Conservation (phyloP, 1,140 invertebrate species). For the Drosophila busckii region DNA sequence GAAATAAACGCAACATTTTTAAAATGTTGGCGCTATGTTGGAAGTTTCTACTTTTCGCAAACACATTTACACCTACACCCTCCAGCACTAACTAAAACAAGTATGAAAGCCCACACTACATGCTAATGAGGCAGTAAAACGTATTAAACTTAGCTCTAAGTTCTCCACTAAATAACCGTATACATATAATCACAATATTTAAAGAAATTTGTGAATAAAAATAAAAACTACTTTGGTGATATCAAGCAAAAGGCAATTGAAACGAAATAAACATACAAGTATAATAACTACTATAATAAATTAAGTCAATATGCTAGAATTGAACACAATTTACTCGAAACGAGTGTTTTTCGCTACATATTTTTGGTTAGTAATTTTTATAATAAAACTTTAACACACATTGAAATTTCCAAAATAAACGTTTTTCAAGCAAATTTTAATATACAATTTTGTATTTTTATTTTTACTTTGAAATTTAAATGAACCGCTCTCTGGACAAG, state of each 20-base stretch:
- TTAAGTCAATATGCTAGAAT: slow-evolving; percentile 31
- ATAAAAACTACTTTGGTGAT: slow-evolving; percentile 66
- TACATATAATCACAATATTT: slow-evolving; percentile 26
- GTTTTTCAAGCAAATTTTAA: slow-evolving; percentile 51
- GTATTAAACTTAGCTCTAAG: slow-evolving; percentile 53
- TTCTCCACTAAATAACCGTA: slow-evolving; percentile 37
- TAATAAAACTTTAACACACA: slow-evolving; percentile 43
- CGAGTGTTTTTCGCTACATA: slow-evolving; percentile 48
- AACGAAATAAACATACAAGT: slow-evolving; percentile 61
- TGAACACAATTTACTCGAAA: slow-evolving; percentile 3
- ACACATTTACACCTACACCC: slow-evolving; percentile 25
- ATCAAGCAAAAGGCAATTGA: slow-evolving; percentile 75
- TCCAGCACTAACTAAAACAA: slow-evolving; percentile 52
- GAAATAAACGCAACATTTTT: slow-evolving; percentile 57
- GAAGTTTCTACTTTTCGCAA: too few relatives aligned
- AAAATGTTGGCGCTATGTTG: too few relatives aligned
- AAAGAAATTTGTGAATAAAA: slow-evolving; percentile 43
- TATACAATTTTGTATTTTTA: not conserved
- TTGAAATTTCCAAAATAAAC: slow-evolving; percentile 62
- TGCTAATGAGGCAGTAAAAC: slow-evolving; percentile 69
- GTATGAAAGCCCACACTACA: slow-evolving; percentile 42
- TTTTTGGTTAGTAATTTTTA: slow-evolving; percentile 41
- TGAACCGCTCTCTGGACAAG: too few relatives aligned
- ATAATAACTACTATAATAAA: slow-evolving; percentile 45
- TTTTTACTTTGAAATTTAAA: too few relatives aligned